Evolutionary conservation across 1,140 invertebrate species (phyloP).

Genomic region (Globodera rostochiensis): DNA sequence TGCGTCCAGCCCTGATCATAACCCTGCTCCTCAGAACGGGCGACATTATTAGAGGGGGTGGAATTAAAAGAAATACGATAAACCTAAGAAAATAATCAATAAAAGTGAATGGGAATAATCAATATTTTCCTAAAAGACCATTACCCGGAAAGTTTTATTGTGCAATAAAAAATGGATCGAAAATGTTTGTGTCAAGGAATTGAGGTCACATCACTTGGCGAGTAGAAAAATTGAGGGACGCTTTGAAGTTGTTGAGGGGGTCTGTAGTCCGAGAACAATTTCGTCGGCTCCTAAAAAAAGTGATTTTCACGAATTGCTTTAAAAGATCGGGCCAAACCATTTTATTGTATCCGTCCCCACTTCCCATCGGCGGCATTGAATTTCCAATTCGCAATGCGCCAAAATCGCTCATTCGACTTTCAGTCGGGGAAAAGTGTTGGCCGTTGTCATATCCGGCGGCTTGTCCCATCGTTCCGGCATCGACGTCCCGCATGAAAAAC

Average conservation of each 20-base stretch:
- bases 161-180: background rate
- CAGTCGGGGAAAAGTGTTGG: background rate
- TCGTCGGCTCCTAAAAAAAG: background rate
- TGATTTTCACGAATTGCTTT: background rate
- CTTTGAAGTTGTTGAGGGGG: background rate
- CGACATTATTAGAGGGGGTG: too few species aligned
- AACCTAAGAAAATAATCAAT: too few species aligned
- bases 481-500: conserved; percentile 11
- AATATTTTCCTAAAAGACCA: too few species aligned
- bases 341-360: background rate
- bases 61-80: too few species aligned
- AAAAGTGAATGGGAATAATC: too few species aligned
- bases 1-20: too few species aligned
- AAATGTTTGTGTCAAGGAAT: conserved; percentile 27
- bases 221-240: conserved; percentile 24
- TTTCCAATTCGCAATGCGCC: background rate
- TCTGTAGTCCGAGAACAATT: background rate
- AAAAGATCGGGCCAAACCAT: background rate
- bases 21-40: too few species aligned
- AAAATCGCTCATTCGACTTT: background rate
- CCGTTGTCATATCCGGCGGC: background rate
- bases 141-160: background rate
- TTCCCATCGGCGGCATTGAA: background rate
- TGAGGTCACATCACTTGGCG: conserved; percentile 43
- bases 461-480: conserved; percentile 2